Evolutionary conservation across 2,888 invertebrate species (phyloP).

Genomic region (Mythimna albipuncta): DNA sequence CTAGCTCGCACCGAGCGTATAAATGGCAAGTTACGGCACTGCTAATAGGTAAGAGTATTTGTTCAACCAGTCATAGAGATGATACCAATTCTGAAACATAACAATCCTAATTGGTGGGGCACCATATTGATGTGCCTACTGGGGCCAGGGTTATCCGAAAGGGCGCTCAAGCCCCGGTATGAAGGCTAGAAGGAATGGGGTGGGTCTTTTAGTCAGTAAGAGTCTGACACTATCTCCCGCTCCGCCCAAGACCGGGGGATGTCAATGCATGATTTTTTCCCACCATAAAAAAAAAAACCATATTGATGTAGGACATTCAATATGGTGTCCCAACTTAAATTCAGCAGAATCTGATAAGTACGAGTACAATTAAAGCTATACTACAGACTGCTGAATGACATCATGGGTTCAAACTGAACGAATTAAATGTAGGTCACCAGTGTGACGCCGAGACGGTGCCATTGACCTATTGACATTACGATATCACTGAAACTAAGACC

Average conservation of each 20-base stretch:
- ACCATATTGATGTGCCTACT: neutral
- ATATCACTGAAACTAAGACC: slow-evolving; percentile 10
- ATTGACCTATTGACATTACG: slow-evolving; percentile 15
- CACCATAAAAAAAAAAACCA: no score
- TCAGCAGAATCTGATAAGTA: slow-evolving; percentile 9
- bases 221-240: no score
- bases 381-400: slow-evolving; percentile 12
- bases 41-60: no score
- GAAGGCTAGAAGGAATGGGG: no score
- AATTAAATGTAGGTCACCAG: slow-evolving; percentile 24
- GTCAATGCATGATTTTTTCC: no score
- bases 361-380: slow-evolving; percentile 13
- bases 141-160: no score
- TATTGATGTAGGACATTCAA: neutral
- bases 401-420: slow-evolving; percentile 21
- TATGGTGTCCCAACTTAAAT: neutral
- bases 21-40: no score
- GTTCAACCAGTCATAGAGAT: neutral
- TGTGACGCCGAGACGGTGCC: neutral
- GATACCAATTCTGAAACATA: neutral
- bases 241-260: no score
- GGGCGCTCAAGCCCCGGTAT: no score
- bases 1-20: no score
- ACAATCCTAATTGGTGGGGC: neutral
- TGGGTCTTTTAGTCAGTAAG: no score